phyloP scores from a whole-genome alignment of 2,113 vertebrate genomes.

The Mustelus asterias region DNA sequence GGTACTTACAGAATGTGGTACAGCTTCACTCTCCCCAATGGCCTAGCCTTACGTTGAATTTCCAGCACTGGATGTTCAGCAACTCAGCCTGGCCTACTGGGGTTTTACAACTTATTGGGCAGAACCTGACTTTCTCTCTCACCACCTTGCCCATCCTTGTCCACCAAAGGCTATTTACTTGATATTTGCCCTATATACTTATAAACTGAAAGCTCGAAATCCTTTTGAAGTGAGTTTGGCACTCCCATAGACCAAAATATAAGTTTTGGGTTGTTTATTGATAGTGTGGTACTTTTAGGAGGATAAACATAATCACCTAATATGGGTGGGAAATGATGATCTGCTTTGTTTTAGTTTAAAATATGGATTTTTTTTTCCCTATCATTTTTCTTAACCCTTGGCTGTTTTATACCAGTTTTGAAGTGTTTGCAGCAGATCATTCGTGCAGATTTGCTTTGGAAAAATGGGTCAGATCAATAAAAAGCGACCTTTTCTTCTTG shows the following conservation, averaged over 20 bases:
- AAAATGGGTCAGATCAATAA: no score
- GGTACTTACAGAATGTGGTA: neutral
- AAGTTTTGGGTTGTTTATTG: neutral
- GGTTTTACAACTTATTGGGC: neutral
- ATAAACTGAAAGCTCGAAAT: neutral
- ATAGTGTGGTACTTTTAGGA: neutral
- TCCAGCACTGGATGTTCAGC: neutral
- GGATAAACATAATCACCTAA: neutral
- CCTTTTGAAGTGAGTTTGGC: neutral
- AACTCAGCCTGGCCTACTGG: neutral
- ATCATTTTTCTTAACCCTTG: neutral
- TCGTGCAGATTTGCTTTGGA: no score
- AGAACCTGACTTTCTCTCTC: neutral
- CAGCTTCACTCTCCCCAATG: neutral
- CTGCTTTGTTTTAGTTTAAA: slow-evolving; percentile 40
- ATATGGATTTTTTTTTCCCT: slow-evolving; percentile 12
- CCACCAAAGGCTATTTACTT: neutral
- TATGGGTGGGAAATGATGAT: slow-evolving; percentile 27
- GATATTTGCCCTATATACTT: neutral
- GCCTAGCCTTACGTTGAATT: neutral
- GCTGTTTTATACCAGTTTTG: slow-evolving; percentile 36
- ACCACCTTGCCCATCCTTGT: neutral
- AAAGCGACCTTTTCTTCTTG: no score
- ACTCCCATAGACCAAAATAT: neutral
- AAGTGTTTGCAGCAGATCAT: neutral